Evolutionary conservation across 1,140 invertebrate species (phyloP).

Genomic region (Bombus waltoni): DNA sequence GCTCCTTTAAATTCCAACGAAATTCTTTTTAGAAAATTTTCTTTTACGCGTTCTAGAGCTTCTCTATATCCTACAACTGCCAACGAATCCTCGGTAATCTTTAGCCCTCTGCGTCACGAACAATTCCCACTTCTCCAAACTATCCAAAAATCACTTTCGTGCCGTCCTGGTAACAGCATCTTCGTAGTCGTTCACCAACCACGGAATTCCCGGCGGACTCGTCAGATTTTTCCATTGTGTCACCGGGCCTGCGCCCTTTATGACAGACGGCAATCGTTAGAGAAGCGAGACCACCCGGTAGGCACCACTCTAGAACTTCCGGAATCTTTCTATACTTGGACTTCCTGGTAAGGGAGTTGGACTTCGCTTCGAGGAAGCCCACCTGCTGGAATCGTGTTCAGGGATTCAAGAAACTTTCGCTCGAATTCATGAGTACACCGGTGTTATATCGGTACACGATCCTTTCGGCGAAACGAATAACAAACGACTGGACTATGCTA

Average conservation of each 20-base stretch:
- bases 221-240: slow-evolving; percentile 61
- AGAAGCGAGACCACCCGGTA: slow-evolving; percentile 43
- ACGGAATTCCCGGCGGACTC: slow-evolving; percentile 52
- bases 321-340: slow-evolving; percentile 41
- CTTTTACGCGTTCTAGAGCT: too few relatives aligned
- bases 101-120: background rate
- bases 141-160: background rate
- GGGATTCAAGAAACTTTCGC: slow-evolving; percentile 38
- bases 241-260: slow-evolving; percentile 30
- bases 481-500: background rate
- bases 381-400: slow-evolving; percentile 30
- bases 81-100: background rate
- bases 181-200: background rate
- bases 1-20: background rate
- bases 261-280: slow-evolving; percentile 48
- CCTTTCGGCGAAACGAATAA: slow-evolving; percentile 11
- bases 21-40: background rate
- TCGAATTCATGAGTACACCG: slow-evolving; percentile 31
- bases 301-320: slow-evolving; percentile 47
- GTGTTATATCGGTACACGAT: slow-evolving; percentile 9
- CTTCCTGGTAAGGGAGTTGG: slow-evolving; percentile 39
- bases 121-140: too few relatives aligned
- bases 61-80: too few relatives aligned
- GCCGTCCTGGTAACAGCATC: background rate
- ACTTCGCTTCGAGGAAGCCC: slow-evolving; percentile 28